Evolutionary conservation across 1,140 invertebrate species (phyloP), one percentile per base, ranked within the genome.

Genomic region (Charaxes varanes): DNA sequence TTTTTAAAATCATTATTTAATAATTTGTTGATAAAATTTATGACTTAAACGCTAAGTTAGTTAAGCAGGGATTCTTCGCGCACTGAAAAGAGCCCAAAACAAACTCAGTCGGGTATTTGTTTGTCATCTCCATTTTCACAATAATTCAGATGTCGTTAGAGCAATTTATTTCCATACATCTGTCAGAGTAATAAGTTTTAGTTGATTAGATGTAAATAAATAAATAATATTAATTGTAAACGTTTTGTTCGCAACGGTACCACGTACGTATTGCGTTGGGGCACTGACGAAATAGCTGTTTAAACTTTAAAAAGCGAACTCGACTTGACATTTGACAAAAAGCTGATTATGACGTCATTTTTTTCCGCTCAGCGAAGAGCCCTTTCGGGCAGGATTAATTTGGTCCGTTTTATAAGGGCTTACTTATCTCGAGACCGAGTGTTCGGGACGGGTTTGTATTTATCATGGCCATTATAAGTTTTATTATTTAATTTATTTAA

Each of bases 401-500:
- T 71, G 64, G 68, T 52, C 57, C 72, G 65, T 76, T 82, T 82
- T 78, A 78, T 78, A 82, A 78, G 66, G 66, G 73, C 64, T 78
- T 74, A 74, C 62, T 79, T 80, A 82, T 82, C 78, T 78, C 65
- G 58, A 42, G 51, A 47, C 44, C 24, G 56, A 67, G 69, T 66
- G 68, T 72, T 70, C 61, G 50, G 60, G 71, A 68, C 72, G 64
- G 60, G 74, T 79, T 31, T 73, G 70, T 81, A 76, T 82, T 82
- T 82, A 82, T 82, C 73, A 72, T 44, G 36, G 41, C 73, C 73
- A 83, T 83, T 83, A 83, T 80, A 71, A 66, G 62, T 80, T 83
- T 82, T 82, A 82, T 82, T 82, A 80, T 82, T 82, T 80, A 82
- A 82, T 82, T 82, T 82, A 80, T 82, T 80, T 79, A 79, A 79